A percentile compares a stretch with the other conserved stretches of the same genome.
phyloP scores from a whole-genome alignment of 2,797 vertebrate species.

The Salmo trutta region DNA sequence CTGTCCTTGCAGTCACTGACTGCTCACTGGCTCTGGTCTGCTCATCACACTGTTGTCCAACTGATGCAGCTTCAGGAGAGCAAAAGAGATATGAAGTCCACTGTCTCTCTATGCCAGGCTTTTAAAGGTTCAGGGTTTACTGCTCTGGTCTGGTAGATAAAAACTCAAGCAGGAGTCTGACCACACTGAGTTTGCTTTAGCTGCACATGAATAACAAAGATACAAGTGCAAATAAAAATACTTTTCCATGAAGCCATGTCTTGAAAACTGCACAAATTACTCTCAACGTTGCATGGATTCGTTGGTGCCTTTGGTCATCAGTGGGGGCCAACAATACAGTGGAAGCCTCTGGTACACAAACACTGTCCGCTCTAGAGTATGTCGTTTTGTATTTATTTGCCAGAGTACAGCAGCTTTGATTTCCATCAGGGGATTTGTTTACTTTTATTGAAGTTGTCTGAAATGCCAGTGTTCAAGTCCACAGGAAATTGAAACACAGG shows the following conservation, averaged over 20 bases:
- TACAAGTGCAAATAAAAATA: conserved; percentile 26
- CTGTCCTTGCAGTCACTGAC: not conserved
- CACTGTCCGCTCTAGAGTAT: not conserved
- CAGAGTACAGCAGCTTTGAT: conserved; percentile 37
- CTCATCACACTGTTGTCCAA: not conserved
- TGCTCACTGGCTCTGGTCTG: not conserved
- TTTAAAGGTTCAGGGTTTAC: conserved; percentile 12
- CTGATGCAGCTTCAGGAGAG: not conserved
- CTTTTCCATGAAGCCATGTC: conserved; percentile 26
- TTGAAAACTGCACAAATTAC: not conserved
- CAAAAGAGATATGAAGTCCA: not conserved
- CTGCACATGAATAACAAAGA: conserved; percentile 7
- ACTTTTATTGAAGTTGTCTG: conserved; percentile 61
- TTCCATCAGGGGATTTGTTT: conserved; percentile 47
- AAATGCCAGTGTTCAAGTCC: conserved; percentile 38
- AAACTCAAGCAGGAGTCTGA: conserved; percentile 16
- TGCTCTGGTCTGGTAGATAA: conserved; percentile 37
- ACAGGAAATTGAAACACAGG: conserved; percentile 69
- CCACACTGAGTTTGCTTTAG: conserved; percentile 1
- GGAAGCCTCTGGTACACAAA: not conserved
- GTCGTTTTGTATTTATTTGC: conserved; percentile 18
- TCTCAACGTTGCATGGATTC: not conserved
- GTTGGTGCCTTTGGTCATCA: not conserved
- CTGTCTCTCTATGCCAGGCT: conserved; percentile 6
- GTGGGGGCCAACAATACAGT: not conserved